These are phyloP conservation scores for Gopherus flavomarginatus DNA, from an alignment of 2,113 vertebrate species.

Conservation along the genomic window DNA sequence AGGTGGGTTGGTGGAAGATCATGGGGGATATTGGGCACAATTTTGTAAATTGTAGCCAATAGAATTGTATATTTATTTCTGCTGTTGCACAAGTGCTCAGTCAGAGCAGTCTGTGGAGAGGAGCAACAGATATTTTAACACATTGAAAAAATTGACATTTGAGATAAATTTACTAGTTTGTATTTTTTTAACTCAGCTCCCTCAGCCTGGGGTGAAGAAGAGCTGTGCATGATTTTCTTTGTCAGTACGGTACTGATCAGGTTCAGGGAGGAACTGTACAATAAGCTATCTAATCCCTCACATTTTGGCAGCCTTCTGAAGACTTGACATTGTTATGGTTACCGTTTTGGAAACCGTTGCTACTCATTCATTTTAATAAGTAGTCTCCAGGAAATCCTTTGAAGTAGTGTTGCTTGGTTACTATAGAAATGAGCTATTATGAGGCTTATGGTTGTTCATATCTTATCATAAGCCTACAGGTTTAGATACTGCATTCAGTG, in stretches of 20 bases:
- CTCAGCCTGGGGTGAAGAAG: not conserved
- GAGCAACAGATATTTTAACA: not conserved
- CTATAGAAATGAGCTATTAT: conserved; percentile 59
- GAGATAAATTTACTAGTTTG: not conserved
- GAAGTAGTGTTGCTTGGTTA: conserved; percentile 74
- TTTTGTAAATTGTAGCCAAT: not conserved
- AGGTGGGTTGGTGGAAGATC: not conserved
- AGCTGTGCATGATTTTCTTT: not conserved
- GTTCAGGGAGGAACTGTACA: not conserved
- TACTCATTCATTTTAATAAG: conserved; percentile 68
- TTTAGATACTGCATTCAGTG: conserved; percentile 44
- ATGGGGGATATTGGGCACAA: not conserved
- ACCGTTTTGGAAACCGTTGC: conserved; percentile 51
- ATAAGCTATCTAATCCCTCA: not conserved
- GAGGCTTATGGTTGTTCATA: conserved; percentile 37
- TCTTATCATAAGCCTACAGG: conserved; percentile 31
- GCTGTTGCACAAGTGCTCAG: not conserved
- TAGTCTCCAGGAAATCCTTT: conserved; percentile 61
- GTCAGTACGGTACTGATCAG: not conserved
- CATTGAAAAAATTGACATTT: not conserved
- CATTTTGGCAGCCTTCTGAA: not conserved
- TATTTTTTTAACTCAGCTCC: not conserved
- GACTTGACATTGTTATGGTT: not conserved
- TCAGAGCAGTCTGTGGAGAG: not conserved
- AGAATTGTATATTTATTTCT: not conserved